Base-by-base conservation (phyloP, 2,113 vertebrate species). In the Sphyrna mokarran region DNA sequence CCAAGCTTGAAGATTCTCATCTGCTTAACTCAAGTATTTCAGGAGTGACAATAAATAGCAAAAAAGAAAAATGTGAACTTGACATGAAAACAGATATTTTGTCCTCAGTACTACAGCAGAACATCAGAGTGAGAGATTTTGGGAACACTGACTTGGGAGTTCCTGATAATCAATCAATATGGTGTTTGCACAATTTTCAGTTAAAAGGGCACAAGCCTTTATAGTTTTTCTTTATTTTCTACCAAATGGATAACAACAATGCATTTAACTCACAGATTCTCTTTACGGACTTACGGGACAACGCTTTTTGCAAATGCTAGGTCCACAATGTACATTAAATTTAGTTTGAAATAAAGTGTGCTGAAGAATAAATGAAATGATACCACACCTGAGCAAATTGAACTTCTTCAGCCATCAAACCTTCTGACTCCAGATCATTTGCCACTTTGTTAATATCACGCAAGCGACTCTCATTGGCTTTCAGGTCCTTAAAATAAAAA, bases 371-470 rank as follows among this genome's bases (percentile, higher is more conserved):
- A 33, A 69, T 95, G 68, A 72, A 68, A 72, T 99, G 99, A 33
- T 98, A 98, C 96, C 99, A 98, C 69, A 95, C 95, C 85, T 95
- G 95, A 68, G 85, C 37, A 18, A 99, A 98, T 13, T 98, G 97
- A 0, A 98, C 98, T 96, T 99, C 99, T 96, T 99, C 99, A 0
- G 98, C 98, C 98, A 99, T 99, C 76, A 99, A 97, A 16, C 99
- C 99, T 96, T 99, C 99, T 0, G 99, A 99, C 97, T 99, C 99
- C 97, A 99, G 97, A 97, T 99, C 99, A 16, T 98, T 98, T 0
- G 99, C 99, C 97, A 99, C 99, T 87, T 99, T 99, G 97, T 99
- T 99, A 86, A 99, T 99, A 97, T 99, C 99, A 97, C 99, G 98
- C 96, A 99, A 98, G 22, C 99, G 98, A 0, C 99, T 99, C 96